Conservation (phyloP, 2,113 vertebrate genomes). For the Oncorhynchus tshawytscha region DNA sequence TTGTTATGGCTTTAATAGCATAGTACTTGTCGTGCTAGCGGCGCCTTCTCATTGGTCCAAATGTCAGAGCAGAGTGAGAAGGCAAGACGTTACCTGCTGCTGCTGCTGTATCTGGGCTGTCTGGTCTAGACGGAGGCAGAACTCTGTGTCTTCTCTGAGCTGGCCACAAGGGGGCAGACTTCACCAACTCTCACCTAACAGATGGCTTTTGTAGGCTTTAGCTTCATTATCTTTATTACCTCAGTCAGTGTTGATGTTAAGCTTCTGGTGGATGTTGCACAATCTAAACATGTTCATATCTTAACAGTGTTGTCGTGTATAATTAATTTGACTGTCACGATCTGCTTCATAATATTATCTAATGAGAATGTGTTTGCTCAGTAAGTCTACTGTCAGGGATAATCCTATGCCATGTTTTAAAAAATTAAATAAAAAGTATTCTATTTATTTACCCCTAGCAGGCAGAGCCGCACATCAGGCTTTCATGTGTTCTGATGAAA, state of each 20-base stretch:
- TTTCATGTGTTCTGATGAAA: not conserved
- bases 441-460: slow-evolving; percentile 18
- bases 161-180: slow-evolving; percentile 31
- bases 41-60: not conserved
- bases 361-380: not conserved
- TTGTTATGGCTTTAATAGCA: not conserved
- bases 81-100: not conserved
- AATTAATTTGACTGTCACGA: slow-evolving; percentile 24
- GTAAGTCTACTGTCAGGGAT: not conserved
- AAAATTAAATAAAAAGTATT: not conserved
- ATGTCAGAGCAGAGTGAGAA: not conserved
- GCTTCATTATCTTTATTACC: slow-evolving; percentile 13
- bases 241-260: slow-evolving; percentile 24
- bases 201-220: not conserved
- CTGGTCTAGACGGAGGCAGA: not conserved
- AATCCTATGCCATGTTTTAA: not conserved
- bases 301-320: slow-evolving; percentile 11
- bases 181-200: not conserved
- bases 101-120: not conserved
- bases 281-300: slow-evolving; percentile 1
- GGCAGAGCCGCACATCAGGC: not conserved
- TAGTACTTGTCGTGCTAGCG: not conserved
- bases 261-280: not conserved
- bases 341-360: not conserved
- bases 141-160: not conserved